These are phyloP conservation scores for Drusus annulatus DNA, from an alignment of 1,140 invertebrate genomes.

Conservation along the genomic window DNA sequence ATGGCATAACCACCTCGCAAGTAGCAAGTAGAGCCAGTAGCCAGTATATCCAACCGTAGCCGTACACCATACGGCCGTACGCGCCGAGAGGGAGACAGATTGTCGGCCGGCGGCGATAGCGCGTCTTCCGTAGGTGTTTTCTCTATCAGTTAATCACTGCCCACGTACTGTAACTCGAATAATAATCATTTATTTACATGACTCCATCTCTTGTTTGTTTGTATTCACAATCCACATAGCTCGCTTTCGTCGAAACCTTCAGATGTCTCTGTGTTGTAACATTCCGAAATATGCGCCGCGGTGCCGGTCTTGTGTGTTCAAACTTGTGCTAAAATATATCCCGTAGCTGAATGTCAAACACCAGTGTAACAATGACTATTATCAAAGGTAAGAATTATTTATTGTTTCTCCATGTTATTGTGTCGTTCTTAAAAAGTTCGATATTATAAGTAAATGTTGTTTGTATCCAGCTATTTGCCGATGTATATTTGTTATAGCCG, in stretches of 20 bases:
- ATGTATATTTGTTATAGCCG: neutral
- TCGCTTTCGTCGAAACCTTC: constrained; percentile 52
- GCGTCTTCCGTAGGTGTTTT: constrained; percentile 43
- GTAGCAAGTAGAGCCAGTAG: constrained; percentile 12
- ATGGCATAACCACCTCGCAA: neutral
- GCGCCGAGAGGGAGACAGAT: constrained; percentile 21
- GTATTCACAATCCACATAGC: constrained; percentile 46
- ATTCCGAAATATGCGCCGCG: constrained; percentile 37
- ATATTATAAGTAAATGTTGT: neutral
- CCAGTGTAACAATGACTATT: constrained; percentile 49
- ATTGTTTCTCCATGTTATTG: too few relatives aligned
- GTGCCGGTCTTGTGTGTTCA: constrained; percentile 32
- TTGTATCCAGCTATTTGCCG: neutral
- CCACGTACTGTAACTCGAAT: constrained; percentile 50
- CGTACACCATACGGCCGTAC: neutral
- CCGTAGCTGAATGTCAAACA: constrained; percentile 20
- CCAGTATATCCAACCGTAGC: neutral
- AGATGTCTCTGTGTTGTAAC: constrained; percentile 50
- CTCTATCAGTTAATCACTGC: constrained; percentile 43
- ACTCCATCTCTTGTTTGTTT: constrained; percentile 53
- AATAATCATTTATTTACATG: constrained; percentile 53
- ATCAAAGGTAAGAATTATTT: constrained; percentile 44
- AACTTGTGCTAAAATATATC: constrained; percentile 35
- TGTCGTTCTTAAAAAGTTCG: too few relatives aligned
- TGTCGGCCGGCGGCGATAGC: constrained; percentile 14